A percentile compares a stretch with the other conserved stretches of the same genome.
Conservation (phyloP, 1,140 invertebrate species). For the Bombus vancouverensis region DNA sequence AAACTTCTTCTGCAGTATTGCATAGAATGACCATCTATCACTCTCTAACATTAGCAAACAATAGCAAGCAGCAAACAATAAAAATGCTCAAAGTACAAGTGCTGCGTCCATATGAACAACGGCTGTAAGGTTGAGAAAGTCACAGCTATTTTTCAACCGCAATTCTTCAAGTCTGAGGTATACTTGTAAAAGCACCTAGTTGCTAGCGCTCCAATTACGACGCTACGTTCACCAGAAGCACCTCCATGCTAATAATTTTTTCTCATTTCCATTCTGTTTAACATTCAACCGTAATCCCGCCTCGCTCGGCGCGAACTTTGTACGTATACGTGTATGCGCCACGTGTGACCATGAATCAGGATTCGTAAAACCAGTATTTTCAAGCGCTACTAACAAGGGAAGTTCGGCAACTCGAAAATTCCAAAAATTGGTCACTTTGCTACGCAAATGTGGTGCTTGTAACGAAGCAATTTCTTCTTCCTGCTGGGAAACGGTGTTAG, state of each 20-base stretch:
- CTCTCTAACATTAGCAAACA: not conserved
- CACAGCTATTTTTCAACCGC: not conserved
- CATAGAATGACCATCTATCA: not conserved
- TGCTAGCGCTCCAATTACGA: not conserved
- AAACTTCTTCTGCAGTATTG: not conserved
- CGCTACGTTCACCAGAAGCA: not conserved
- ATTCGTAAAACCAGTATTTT: not conserved
- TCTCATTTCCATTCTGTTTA: not conserved
- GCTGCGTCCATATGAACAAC: not conserved
- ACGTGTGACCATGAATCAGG: not conserved
- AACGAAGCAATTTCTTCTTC: too few species aligned
- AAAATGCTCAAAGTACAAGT: not conserved
- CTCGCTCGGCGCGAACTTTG: not conserved
- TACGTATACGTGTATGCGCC: not conserved
- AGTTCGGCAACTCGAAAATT: too few species aligned
- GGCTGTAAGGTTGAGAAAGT: not conserved
- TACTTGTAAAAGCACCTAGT: not conserved
- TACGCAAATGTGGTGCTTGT: too few species aligned
- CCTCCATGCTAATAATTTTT: not conserved
- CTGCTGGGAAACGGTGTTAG: too few species aligned
- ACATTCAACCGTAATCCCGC: not conserved
- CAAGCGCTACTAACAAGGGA: too few species aligned
- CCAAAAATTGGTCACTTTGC: too few species aligned
- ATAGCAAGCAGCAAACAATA: not conserved
- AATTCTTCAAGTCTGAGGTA: not conserved